These are phyloP conservation scores for Asbolus verrucosus DNA, from an alignment of 1,140 invertebrate genomes.

Conservation along the genomic window DNA sequence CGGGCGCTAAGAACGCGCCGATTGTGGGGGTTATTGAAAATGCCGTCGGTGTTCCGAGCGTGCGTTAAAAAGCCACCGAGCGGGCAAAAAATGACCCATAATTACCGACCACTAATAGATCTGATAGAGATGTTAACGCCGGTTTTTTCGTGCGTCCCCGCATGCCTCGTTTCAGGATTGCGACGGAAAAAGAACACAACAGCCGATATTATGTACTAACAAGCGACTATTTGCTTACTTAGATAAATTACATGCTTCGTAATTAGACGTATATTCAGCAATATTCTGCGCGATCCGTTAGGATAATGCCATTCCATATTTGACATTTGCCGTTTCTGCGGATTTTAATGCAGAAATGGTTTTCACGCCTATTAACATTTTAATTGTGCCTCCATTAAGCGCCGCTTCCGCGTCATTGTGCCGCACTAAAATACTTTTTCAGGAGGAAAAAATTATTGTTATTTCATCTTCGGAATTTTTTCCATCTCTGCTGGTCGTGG, in stretches of 20 bases:
- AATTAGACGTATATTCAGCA: conserved; percentile 33
- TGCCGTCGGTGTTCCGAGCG: neutral
- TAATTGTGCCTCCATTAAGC: no score
- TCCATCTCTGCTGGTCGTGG: no score
- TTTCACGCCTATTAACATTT: conserved; percentile 22
- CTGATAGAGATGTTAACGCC: conserved; percentile 28
- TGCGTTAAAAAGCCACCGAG: neutral
- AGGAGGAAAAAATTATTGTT: no score
- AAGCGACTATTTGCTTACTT: conserved; percentile 34
- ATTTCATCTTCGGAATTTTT: no score
- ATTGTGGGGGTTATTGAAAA: neutral
- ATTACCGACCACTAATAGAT: conserved; percentile 31
- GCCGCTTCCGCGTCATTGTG: no score
- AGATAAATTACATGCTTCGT: conserved; percentile 28
- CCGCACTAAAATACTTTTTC: no score
- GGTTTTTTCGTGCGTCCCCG: neutral
- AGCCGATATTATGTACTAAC: conserved; percentile 15
- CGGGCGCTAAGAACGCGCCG: neutral
- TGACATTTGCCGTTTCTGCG: conserved; percentile 9
- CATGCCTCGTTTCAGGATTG: conserved; percentile 1
- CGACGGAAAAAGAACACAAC: conserved; percentile 21
- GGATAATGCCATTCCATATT: conserved; percentile 26
- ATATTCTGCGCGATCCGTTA: conserved; percentile 24
- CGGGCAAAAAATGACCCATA: conserved; percentile 13
- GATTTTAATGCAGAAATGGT: neutral